phyloP scores from a whole-genome alignment of 2,797 vertebrate genomes.

The Intellagama lesueurii region DNA sequence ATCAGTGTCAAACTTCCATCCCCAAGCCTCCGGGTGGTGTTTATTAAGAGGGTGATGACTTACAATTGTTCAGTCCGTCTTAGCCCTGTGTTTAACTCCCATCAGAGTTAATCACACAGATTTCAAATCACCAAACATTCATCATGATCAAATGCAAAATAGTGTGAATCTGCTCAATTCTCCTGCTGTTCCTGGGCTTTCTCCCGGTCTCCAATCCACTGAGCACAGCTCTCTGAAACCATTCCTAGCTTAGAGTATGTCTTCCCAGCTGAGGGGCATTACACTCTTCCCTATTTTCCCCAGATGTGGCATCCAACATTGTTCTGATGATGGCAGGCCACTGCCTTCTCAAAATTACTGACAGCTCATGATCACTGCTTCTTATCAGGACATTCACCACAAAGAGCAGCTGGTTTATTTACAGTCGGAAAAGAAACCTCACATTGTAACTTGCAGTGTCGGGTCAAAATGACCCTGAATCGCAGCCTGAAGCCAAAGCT shows the following conservation, averaged over 20 bases:
- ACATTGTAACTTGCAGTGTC: not conserved
- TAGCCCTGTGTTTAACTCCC: not conserved
- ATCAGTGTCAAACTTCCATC: not conserved
- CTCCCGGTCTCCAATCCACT: not conserved
- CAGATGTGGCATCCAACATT: not conserved
- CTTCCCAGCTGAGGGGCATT: not conserved
- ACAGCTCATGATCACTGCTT: not conserved
- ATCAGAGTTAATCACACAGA: not conserved
- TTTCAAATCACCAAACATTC: not conserved
- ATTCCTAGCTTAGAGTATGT: too few relatives aligned
- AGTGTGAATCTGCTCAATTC: not conserved
- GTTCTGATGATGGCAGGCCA: conserved; percentile 21
- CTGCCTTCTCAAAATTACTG: conserved; percentile 3
- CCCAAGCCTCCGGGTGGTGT: not conserved
- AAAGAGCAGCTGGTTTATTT: conserved; percentile 9
- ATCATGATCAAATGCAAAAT: not conserved
- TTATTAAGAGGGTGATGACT: not conserved
- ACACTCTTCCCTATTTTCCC: not conserved
- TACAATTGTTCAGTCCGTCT: conserved; percentile 5
- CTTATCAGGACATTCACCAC: not conserved
- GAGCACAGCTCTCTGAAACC: too few relatives aligned
- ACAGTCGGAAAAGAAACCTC: not conserved
- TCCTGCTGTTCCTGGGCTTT: not conserved
- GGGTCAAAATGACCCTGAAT: conserved; percentile 14
- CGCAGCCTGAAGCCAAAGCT: not conserved